Percentiles rank a stretch among this genome's conserved stretches.
phyloP scores from a whole-genome alignment of 2,113 vertebrate species.

The Hypanus sabinus region DNA sequence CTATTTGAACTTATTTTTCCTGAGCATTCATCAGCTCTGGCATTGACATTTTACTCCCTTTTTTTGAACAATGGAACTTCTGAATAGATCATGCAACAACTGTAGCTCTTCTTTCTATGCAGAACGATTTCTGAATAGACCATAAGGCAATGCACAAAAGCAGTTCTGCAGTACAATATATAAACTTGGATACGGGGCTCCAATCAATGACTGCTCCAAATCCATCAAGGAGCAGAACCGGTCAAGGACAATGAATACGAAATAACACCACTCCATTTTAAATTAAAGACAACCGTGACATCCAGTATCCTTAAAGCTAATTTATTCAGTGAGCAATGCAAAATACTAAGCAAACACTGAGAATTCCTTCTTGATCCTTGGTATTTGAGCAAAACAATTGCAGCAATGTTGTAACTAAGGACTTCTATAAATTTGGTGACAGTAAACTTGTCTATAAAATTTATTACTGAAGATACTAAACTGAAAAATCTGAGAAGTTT shows the following conservation, averaged over 20 bases:
- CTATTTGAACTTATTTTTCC: not conserved
- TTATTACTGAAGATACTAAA: too few species aligned
- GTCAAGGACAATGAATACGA: not conserved
- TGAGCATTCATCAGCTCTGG: not conserved
- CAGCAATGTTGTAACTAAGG: not conserved
- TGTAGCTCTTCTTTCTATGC: not conserved
- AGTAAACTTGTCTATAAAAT: too few species aligned
- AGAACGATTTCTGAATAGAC: not conserved
- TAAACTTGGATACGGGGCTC: not conserved
- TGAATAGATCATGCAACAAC: not conserved
- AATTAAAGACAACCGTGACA: not conserved
- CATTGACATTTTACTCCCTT: not conserved
- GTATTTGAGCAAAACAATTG: not conserved
- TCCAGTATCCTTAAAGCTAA: not conserved
- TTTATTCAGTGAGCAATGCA: not conserved
- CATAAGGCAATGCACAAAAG: not conserved
- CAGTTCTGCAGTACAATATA: not conserved
- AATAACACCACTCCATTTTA: not conserved
- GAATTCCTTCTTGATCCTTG: not conserved
- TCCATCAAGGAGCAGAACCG: not conserved
- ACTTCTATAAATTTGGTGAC: too few species aligned
- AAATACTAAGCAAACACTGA: not conserved
- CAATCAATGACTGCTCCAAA: not conserved
- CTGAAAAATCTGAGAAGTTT: too few species aligned
- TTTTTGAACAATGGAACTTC: not conserved